Percentiles rank a stretch among this genome's conserved stretches.
These are phyloP conservation scores for Alcis repandata DNA, from an alignment of 2,888 invertebrate genomes.

Conservation along the genomic window DNA sequence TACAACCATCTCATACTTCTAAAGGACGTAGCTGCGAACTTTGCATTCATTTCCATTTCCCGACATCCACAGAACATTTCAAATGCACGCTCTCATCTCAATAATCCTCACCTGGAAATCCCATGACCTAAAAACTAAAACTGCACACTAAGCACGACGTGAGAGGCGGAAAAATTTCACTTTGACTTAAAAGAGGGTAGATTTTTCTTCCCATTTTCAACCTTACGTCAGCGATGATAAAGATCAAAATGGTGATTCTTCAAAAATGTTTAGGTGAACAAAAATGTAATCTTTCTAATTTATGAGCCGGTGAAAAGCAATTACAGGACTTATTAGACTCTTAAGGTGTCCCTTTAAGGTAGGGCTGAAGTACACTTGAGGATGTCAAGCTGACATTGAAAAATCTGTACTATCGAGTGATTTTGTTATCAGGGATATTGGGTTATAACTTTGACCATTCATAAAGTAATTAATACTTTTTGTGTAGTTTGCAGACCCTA, in stretches of 20 bases:
- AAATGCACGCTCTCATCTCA: slow-evolving; percentile 26
- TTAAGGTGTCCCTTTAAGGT: slow-evolving; percentile 32
- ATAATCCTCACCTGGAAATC: slow-evolving; percentile 36
- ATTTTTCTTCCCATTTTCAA: slow-evolving; percentile 12
- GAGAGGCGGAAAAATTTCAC: slow-evolving; percentile 29
- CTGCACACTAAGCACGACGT: slow-evolving; percentile 27
- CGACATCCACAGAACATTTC: slow-evolving; percentile 2
- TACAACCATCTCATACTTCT: not conserved
- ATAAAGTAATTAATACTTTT: too few relatives aligned
- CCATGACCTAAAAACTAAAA: slow-evolving; percentile 39
- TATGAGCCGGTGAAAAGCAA: slow-evolving; percentile 46
- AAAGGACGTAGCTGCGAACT: not conserved
- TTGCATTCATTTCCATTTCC: slow-evolving; percentile 6
- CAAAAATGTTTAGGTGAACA: slow-evolving; percentile 20
- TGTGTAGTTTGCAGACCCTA: too few relatives aligned
- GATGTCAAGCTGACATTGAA: not conserved
- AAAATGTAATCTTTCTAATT: slow-evolving; percentile 43
- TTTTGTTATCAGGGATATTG: too few relatives aligned
- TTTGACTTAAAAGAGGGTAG: slow-evolving; percentile 21
- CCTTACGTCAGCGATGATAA: slow-evolving; percentile 16
- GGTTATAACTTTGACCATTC: too few relatives aligned
- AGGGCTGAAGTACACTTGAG: slow-evolving; percentile 17
- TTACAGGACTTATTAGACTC: slow-evolving; percentile 42
- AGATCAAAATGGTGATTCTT: slow-evolving; percentile 4
- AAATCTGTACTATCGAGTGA: too few relatives aligned